Conservation (phyloP, 2,888 invertebrate genomes). For the Caenorhabditis drosophilae region DNA sequence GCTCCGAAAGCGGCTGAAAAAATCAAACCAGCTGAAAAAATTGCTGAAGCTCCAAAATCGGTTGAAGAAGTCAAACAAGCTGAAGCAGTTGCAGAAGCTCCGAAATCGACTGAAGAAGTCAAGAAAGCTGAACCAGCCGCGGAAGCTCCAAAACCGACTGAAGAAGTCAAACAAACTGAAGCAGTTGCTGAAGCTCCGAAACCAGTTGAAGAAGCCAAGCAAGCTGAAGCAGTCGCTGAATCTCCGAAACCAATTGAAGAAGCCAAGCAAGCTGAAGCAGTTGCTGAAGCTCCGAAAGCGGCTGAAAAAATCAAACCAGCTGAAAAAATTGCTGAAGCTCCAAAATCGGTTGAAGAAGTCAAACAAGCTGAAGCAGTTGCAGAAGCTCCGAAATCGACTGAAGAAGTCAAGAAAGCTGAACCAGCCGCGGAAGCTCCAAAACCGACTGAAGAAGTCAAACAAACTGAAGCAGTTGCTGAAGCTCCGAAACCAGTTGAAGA, state of each 20-base stretch:
- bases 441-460: neutral
- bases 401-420: neutral
- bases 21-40: constrained; percentile 5
- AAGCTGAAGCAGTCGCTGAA: constrained; percentile 14
- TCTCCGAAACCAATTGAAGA: constrained; percentile 10
- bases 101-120: constrained; percentile 8
- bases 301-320: neutral
- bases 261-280: constrained; percentile 4
- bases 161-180: constrained; percentile 7
- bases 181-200: too few species aligned
- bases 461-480: constrained; percentile 1
- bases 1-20: constrained; percentile 6
- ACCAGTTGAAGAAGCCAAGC: constrained; percentile 4
- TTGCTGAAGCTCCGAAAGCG: neutral
- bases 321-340: neutral
- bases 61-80: constrained; percentile 5
- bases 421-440: neutral
- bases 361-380: constrained; percentile 8
- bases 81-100: constrained; percentile 4
- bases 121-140: neutral
- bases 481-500: constrained; percentile 1
- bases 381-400: constrained; percentile 4
- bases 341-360: neutral
- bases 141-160: neutral
- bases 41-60: neutral